Evolutionary conservation across 2,888 invertebrate species (phyloP).

Genomic region (Biston stratarius): DNA sequence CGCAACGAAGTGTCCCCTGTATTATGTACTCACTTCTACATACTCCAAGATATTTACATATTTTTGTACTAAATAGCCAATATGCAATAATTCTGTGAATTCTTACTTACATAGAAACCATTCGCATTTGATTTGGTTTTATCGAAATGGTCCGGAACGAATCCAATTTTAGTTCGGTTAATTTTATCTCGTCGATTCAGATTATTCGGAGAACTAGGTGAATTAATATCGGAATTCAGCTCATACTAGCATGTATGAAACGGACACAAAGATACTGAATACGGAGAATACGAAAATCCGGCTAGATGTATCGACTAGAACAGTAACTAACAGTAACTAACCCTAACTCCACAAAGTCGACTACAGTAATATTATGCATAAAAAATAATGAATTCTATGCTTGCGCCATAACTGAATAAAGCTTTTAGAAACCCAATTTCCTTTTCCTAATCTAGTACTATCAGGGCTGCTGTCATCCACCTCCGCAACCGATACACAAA

Average conservation of each 20-base stretch:
- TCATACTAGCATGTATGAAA: neutral
- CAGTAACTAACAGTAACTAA: neutral
- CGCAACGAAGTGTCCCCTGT: constrained; percentile 27
- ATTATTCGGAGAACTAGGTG: constrained; percentile 8
- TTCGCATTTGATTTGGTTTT: neutral
- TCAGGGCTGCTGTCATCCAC: neutral
- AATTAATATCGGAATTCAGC: constrained; percentile 1
- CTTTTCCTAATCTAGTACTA: constrained; percentile 43
- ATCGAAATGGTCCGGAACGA: neutral
- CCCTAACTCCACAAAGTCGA: no score
- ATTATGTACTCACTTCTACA: neutral
- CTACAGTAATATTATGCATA: neutral
- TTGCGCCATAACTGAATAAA: neutral
- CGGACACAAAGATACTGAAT: no score
- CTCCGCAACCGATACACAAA: constrained; percentile 9
- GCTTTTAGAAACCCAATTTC: constrained; percentile 63
- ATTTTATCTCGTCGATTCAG: neutral
- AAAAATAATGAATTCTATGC: neutral
- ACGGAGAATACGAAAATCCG: neutral
- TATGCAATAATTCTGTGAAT: neutral
- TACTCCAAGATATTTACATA: neutral
- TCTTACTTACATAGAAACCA: neutral
- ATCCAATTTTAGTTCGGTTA: constrained; percentile 2
- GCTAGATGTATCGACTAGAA: neutral
- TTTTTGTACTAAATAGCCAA: neutral